phyloP scores from a whole-genome alignment of 2,113 vertebrate species.

The Hirundichthys speculiger region DNA sequence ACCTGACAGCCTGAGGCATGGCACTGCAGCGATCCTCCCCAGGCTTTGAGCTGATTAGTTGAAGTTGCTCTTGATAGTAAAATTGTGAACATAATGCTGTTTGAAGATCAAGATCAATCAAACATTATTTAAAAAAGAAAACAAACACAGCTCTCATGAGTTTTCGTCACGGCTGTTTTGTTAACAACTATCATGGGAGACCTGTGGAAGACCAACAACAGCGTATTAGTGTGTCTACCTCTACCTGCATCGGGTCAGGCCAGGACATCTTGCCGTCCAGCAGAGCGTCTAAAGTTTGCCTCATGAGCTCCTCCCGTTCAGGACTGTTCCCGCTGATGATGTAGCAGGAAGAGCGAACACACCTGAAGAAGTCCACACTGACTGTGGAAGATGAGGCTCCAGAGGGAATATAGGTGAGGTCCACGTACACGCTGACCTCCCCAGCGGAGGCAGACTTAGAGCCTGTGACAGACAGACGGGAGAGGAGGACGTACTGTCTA shows the following conservation, averaged over 20 bases:
- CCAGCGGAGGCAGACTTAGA: constrained; percentile 55
- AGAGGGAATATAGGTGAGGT: constrained; percentile 91
- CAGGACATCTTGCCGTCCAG: constrained; percentile 85
- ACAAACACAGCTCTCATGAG: too few relatives aligned
- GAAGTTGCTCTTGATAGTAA: too few relatives aligned
- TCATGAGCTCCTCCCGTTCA: constrained; percentile 85
- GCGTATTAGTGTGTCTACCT: background rate
- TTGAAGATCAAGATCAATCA: too few relatives aligned
- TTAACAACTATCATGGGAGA: too few relatives aligned
- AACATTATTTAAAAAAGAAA: too few relatives aligned
- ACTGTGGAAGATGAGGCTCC: constrained; percentile 83
- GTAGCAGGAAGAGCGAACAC: constrained; percentile 89
- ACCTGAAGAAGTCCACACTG: constrained; percentile 88
- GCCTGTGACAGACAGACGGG: constrained; percentile 30
- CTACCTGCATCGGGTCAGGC: constrained; percentile 85
- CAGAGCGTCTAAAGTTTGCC: constrained; percentile 86
- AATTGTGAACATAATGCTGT: too few relatives aligned
- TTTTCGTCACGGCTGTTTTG: too few relatives aligned
- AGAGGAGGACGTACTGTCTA: background rate
- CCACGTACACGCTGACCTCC: constrained; percentile 83
- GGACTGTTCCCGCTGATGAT: constrained; percentile 91
- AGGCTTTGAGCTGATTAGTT: too few relatives aligned
- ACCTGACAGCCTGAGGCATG: too few relatives aligned
- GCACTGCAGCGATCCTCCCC: too few relatives aligned
- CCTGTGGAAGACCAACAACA: too few relatives aligned